Conservation (phyloP, 2,888 invertebrate genomes). For the Atherix ibis region DNA sequence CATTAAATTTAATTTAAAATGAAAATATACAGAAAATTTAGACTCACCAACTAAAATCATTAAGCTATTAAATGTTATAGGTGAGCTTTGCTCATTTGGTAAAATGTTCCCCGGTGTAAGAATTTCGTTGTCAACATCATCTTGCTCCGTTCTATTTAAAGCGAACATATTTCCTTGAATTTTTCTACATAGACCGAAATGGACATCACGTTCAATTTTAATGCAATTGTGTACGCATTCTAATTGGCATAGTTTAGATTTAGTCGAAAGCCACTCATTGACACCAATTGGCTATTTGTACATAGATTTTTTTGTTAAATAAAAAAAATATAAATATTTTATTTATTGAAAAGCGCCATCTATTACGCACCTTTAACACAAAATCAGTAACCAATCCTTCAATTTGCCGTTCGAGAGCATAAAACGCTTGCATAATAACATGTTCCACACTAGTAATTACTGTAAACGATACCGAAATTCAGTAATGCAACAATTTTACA, state of each 20-base stretch:
- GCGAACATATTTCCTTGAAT: slow-evolving; percentile 48
- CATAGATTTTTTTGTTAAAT: slow-evolving; percentile 1
- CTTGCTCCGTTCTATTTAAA: slow-evolving; percentile 63
- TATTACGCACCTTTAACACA: slow-evolving; percentile 38
- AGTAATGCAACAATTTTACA: too few relatives aligned
- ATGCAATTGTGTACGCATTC: slow-evolving; percentile 89
- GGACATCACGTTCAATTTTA: slow-evolving; percentile 78
- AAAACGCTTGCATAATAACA: slow-evolving; percentile 68
- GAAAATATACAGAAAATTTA: background rate
- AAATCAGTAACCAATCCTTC: slow-evolving; percentile 49
- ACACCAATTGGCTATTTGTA: slow-evolving; percentile 45
- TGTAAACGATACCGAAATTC: too few relatives aligned
- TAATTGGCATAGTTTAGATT: slow-evolving; percentile 72
- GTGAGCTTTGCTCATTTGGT: slow-evolving; percentile 55
- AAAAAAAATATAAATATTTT: slow-evolving; percentile 2
- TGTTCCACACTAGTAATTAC: slow-evolving; percentile 77
- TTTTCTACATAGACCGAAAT: slow-evolving; percentile 48
- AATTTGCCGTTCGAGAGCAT: slow-evolving; percentile 60
- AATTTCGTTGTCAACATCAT: slow-evolving; percentile 62
- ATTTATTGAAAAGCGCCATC: slow-evolving; percentile 2
- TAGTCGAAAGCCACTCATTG: slow-evolving; percentile 74
- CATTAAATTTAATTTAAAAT: background rate
- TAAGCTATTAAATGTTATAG: slow-evolving; percentile 66
- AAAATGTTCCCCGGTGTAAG: slow-evolving; percentile 63
- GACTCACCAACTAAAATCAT: slow-evolving; percentile 67